Conservation (phyloP, 1,140 invertebrate species). For the Caenorhabditis tropicalis region DNA sequence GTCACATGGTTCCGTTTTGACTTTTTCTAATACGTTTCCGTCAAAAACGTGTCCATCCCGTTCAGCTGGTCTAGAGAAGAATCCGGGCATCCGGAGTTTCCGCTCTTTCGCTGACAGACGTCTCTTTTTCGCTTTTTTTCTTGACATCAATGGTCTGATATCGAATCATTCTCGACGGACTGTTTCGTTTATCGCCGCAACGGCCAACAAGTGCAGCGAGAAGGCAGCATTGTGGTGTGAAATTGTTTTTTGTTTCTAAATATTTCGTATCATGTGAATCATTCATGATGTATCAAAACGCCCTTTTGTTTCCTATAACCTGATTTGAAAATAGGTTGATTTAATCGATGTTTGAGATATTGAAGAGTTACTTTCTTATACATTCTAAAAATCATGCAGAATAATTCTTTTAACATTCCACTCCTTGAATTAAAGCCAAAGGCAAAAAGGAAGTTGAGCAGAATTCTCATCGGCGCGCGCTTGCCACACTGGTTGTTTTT, state of each 20-base stretch:
- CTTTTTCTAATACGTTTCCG: neutral
- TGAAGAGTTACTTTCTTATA: neutral
- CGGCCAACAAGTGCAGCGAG: neutral
- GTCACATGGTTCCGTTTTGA: neutral
- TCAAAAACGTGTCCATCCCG: neutral
- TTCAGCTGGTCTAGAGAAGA: neutral
- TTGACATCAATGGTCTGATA: neutral
- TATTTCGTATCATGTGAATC: slow-evolving; percentile 10
- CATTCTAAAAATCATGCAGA: too few species aligned
- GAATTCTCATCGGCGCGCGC: too few species aligned
- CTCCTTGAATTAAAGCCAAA: too few species aligned
- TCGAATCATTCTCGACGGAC: neutral
- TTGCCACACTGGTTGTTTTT: neutral
- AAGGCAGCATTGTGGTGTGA: neutral
- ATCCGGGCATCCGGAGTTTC: slow-evolving; percentile 32
- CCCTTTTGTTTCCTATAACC: neutral
- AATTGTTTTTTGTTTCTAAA: slow-evolving; percentile 19
- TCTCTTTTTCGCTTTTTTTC: neutral
- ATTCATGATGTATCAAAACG: slow-evolving; percentile 10
- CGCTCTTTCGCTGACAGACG: slow-evolving; percentile 2
- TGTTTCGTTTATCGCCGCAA: neutral
- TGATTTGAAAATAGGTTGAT: neutral
- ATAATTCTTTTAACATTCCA: too few species aligned
- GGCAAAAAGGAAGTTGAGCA: too few species aligned
- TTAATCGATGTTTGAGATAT: neutral